A percentile compares a stretch with the other conserved stretches of the same genome.
phyloP scores from a whole-genome alignment of 2,113 vertebrate species.

The Strix aluco region DNA sequence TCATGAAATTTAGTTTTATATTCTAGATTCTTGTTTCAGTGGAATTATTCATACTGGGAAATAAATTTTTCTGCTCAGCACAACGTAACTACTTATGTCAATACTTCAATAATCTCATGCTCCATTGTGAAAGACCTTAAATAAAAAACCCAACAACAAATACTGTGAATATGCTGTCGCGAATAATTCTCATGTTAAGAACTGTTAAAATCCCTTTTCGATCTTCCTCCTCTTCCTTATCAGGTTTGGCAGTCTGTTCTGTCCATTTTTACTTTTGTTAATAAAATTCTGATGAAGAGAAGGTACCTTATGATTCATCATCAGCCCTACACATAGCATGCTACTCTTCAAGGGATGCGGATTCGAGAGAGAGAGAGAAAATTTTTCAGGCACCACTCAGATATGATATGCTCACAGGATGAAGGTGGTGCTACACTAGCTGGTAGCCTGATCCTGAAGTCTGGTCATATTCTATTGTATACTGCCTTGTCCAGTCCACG shows the following conservation, averaged over 20 bases:
- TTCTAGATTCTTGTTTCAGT: constrained; percentile 63
- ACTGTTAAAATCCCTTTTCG: constrained; percentile 79
- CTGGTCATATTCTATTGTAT: constrained; percentile 98
- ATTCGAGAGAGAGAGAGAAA: constrained; percentile 77
- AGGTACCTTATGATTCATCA: constrained; percentile 75
- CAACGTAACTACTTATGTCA: constrained; percentile 58
- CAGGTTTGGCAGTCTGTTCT: constrained; percentile 84
- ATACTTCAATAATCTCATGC: constrained; percentile 68
- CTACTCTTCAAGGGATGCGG: constrained; percentile 83
- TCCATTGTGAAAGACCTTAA: constrained; percentile 72
- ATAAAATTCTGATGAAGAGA: constrained; percentile 76
- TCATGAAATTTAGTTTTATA: constrained; percentile 61
- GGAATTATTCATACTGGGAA: constrained; percentile 55
- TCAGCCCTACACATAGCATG: constrained; percentile 88
- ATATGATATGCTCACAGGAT: constrained; percentile 74
- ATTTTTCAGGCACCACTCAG: constrained; percentile 85
- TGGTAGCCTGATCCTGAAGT: constrained; percentile 97
- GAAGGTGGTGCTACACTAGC: constrained; percentile 86
- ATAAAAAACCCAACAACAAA: constrained; percentile 63
- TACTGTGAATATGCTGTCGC: constrained; percentile 64
- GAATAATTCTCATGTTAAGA: constrained; percentile 74
- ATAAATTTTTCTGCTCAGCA: constrained; percentile 65
- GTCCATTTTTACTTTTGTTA: constrained; percentile 78
- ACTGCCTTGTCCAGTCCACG: constrained; percentile 98
- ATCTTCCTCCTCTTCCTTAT: constrained; percentile 74